Conservation (phyloP, 2,113 vertebrate species). For the Aleadryas rufinucha region DNA sequence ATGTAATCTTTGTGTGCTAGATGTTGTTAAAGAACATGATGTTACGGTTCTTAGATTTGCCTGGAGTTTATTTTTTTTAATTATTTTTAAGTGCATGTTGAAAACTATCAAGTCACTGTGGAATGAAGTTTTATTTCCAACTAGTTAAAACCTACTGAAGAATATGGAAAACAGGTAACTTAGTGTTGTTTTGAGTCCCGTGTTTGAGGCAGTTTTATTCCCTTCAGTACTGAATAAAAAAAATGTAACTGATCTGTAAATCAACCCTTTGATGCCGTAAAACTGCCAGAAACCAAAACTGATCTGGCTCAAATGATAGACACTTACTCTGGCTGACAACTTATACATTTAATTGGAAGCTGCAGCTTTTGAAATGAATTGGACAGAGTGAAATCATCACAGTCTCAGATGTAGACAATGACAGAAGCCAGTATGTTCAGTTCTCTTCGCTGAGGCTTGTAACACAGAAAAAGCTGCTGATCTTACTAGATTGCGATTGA, state of each 20-base stretch:
- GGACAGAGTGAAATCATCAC: slow-evolving; percentile 69
- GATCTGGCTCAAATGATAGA: slow-evolving; percentile 66
- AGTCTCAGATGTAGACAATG: slow-evolving; percentile 70
- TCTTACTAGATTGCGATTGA: slow-evolving; percentile 32
- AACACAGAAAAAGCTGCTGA: slow-evolving; percentile 57
- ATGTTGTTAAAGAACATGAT: not conserved
- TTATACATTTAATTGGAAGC: slow-evolving; percentile 71
- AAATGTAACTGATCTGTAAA: slow-evolving; percentile 21
- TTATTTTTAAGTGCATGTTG: not conserved
- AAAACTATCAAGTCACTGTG: not conserved
- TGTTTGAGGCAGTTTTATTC: not conserved
- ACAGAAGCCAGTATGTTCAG: slow-evolving; percentile 70
- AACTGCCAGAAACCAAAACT: slow-evolving; percentile 60
- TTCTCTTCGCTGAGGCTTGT: slow-evolving; percentile 47
- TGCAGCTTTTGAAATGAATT: slow-evolving; percentile 70
- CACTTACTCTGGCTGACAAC: slow-evolving; percentile 70
- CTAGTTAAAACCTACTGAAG: not conserved
- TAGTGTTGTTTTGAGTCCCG: not conserved
- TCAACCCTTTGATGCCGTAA: slow-evolving; percentile 34
- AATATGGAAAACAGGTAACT: not conserved
- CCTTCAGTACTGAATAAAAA: not conserved
- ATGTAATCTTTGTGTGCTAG: not conserved
- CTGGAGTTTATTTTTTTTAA: not conserved
- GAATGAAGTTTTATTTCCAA: not conserved
- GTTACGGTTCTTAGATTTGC: not conserved